phyloP scores from a whole-genome alignment of 2,888 invertebrate species.

The Melipona bicolor region DNA sequence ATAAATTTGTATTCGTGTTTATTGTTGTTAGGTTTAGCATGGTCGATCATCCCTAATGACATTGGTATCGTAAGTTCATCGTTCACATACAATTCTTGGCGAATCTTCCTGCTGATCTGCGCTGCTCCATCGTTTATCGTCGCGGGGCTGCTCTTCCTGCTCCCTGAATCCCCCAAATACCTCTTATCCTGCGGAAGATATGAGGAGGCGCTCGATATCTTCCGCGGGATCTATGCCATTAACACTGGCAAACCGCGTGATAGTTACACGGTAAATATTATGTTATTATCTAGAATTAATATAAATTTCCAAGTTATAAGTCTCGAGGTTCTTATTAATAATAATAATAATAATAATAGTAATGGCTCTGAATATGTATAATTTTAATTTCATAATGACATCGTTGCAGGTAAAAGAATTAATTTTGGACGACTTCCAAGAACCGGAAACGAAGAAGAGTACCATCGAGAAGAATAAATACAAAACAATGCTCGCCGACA shows the following conservation, averaged over 20 bases:
- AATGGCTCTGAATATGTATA: too few species aligned
- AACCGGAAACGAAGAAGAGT: conserved; percentile 74
- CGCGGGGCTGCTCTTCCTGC: conserved; percentile 91
- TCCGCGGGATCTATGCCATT: conserved; percentile 91
- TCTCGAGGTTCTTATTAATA: too few species aligned
- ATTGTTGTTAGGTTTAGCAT: conserved; percentile 85
- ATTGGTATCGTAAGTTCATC: conserved; percentile 88
- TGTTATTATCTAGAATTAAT: too few species aligned
- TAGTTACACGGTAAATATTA: conserved; percentile 89
- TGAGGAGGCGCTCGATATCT: conserved; percentile 92
- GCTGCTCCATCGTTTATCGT: conserved; percentile 95
- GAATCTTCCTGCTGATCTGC: conserved; percentile 95
- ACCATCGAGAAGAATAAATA: conserved; percentile 86
- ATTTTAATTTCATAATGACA: not conserved
- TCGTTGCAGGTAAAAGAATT: conserved; percentile 81
- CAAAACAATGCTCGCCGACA: conserved; percentile 90
- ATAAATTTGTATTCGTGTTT: not conserved
- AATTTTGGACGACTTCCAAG: conserved; percentile 80
- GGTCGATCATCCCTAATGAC: conserved; percentile 86
- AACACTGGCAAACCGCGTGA: conserved; percentile 92
- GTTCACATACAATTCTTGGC: conserved; percentile 96
- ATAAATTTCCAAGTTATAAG: too few species aligned
- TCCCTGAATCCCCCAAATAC: conserved; percentile 97
- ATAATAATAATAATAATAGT: too few species aligned
- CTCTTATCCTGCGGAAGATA: conserved; percentile 91